Evolutionary conservation across 2,888 invertebrate genomes (phyloP), one percentile per base, ranked within the genome.

Genomic region (Oxystoma pomonae): DNA sequence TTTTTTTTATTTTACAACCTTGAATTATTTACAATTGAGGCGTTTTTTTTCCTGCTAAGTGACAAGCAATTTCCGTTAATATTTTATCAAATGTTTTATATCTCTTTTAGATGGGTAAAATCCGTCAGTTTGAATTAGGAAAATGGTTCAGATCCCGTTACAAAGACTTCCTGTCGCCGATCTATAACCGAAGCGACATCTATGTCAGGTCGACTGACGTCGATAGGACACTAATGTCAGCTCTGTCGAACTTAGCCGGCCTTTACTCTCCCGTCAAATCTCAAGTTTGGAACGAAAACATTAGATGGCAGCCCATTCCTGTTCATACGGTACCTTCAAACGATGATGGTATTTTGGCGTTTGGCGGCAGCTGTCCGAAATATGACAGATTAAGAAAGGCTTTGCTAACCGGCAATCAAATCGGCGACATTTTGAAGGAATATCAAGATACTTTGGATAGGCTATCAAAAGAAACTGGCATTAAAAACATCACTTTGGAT

Each of bases 141-240:
- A 78, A 86, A 74, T 92, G 87, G 86, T 75, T 94, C 1, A 81
- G 91, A 17, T 77, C 83, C 57, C 84, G 91, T 18, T 94, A 94
- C 77, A 76, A 80, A 53, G 81, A 86, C 70, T 82, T 88, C 57
- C 65, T 88, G 7, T 81, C 81, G 21, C 70, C 75, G 1, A 73
- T 71, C 9, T 90, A 87, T 73, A 80, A 82, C 16, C 76, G 74
- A 17, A 77, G 82, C 35, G 81, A 86, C 73, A 81, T 89, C 51
- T 81, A 80, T 69, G 78, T 89, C 1, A 79, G 82, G 61, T 90
- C 92, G 58, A 92, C 94, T 0, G 91, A 94, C 79, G 87, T 89
- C 19, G 93, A 96, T 79, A 86, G 96, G 22, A 92, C 94, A 0
- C 79, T 95, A 5, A 92, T 92, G 90, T 93, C 92, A 65, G 95